Evolutionary conservation across 2,888 invertebrate genomes (phyloP), one percentile per base, ranked within the genome.

Genomic region (Xanthorhoe spadicearia): DNA sequence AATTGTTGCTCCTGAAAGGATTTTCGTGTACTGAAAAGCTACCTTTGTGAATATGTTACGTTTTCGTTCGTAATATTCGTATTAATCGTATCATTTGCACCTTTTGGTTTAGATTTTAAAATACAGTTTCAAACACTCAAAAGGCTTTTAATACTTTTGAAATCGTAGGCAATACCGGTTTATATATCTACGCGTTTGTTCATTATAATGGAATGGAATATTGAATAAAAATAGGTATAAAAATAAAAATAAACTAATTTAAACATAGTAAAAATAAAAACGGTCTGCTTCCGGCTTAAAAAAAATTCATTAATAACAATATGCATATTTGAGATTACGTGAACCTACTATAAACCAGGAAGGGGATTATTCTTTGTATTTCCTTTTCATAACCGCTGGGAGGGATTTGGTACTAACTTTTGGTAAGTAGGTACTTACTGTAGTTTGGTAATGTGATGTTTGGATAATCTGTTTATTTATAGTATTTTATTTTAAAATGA

Each of bases 321-420:
- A 64, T 52, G 60, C 51, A 51, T 60, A 60, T 59, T 54, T 51
- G 50, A 38, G 48, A 60, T 61, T 51, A 58, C 53, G 58, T 58
- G 53, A 49, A 65, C 59, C 32, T 58, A 15, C 32, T 32, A 32
- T 32, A 32, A 32, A 32, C 51, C 59, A 51, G 56, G 46, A 60
- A 43, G 55, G 38, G 55, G 65, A 65, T 65, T 65, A 60, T 49
- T 54, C 48, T 54, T 54, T 54, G 46, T 51, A 60, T 61, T 65
- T 65, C 56, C 60, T 51, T 35, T 65, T 55, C 43, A 55, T 43
- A 50, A 43, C 46, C 53, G 35, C 58, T 46, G 19, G 35, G 38
- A 52, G 2, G 28, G 18, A 28, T 55, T 62, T 60, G 43, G 17
- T 46, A 52, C 52, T 52, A 60, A 52, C 32, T 46, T 23, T 53